A percentile compares a stretch with the other conserved stretches of the same genome.
Evolutionary conservation across 2,797 vertebrate species (phyloP).

Genomic region (Malacoctenus gilli): DNA sequence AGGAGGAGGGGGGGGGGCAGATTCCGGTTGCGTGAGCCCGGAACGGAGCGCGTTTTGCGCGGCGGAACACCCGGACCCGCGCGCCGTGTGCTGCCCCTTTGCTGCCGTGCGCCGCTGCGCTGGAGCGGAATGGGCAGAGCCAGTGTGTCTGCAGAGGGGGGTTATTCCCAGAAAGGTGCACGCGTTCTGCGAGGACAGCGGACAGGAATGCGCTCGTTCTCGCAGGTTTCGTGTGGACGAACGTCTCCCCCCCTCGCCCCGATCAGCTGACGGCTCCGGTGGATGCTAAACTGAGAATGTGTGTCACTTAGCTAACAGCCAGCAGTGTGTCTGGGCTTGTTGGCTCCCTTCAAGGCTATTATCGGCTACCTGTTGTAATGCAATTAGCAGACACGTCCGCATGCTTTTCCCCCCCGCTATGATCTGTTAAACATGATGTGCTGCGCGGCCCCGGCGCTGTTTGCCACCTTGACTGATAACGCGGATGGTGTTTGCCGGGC

Average conservation of each 20-base stretch:
- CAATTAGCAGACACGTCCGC: constrained; percentile 56
- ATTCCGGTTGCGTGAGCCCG: constrained; percentile 23
- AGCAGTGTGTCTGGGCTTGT: constrained; percentile 56
- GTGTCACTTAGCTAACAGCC: constrained; percentile 65
- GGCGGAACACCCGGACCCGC: constrained; percentile 31
- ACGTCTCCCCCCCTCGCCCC: constrained; percentile 22
- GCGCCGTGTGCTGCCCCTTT: constrained; percentile 14
- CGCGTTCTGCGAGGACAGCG: constrained; percentile 14
- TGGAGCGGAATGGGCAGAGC: constrained; percentile 30
- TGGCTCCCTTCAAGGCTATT: constrained; percentile 51
- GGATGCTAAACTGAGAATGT: constrained; percentile 67
- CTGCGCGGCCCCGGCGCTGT: constrained; percentile 30
- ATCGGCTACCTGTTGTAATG: constrained; percentile 73
- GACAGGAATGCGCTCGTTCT: constrained; percentile 24
- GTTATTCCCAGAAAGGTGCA: constrained; percentile 17
- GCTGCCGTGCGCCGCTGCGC: constrained; percentile 35
- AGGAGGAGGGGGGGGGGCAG: too few relatives aligned
- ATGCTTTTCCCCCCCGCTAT: constrained; percentile 26
- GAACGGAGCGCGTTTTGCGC: constrained; percentile 34
- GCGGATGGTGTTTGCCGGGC: constrained; percentile 45
- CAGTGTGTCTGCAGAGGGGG: constrained; percentile 37
- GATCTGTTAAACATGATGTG: constrained; percentile 29
- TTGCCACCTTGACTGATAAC: constrained; percentile 40
- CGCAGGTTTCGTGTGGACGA: constrained; percentile 22
- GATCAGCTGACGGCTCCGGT: constrained; percentile 67